Evolutionary conservation across 2,888 invertebrate genomes (phyloP).

Genomic region (Drosophila histrio): DNA sequence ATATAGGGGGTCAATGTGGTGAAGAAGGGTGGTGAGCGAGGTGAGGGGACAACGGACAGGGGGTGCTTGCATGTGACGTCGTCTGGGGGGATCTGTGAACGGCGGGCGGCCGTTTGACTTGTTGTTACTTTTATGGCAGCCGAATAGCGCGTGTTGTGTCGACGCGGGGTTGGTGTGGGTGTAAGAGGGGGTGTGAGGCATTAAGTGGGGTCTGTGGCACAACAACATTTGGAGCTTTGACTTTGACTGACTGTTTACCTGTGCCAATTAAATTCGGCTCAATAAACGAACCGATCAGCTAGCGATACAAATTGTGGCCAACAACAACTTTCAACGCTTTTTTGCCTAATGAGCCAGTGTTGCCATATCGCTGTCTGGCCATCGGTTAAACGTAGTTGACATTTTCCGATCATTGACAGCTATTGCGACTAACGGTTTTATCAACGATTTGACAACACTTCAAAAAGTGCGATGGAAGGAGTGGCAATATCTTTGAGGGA

Average conservation of each 20-base stretch:
- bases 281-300: conserved; percentile 59
- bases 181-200: conserved; percentile 6
- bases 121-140: conserved; percentile 28
- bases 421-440: conserved; percentile 44
- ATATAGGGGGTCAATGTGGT: neutral
- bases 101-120: conserved; percentile 33
- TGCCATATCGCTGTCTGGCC: conserved; percentile 59
- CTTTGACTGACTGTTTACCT: conserved; percentile 69
- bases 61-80: conserved; percentile 11
- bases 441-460: conserved; percentile 29
- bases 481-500: neutral
- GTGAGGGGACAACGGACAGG: neutral
- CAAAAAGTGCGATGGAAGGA: conserved; percentile 1
- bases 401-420: conserved; percentile 43
- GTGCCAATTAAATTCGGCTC: conserved; percentile 69
- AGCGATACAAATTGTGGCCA: conserved; percentile 66
- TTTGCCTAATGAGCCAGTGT: conserved; percentile 61
- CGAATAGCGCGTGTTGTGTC: conserved; percentile 26
- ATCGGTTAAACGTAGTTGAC: conserved; percentile 27
- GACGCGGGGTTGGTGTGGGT: neutral
- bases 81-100: conserved; percentile 21
- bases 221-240: conserved; percentile 41
- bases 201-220: neutral
- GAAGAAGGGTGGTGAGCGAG: neutral
- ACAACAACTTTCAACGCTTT: conserved; percentile 50